Base-by-base conservation (phyloP, 2,888 invertebrate genomes). In the Fragum whitleyi region DNA sequence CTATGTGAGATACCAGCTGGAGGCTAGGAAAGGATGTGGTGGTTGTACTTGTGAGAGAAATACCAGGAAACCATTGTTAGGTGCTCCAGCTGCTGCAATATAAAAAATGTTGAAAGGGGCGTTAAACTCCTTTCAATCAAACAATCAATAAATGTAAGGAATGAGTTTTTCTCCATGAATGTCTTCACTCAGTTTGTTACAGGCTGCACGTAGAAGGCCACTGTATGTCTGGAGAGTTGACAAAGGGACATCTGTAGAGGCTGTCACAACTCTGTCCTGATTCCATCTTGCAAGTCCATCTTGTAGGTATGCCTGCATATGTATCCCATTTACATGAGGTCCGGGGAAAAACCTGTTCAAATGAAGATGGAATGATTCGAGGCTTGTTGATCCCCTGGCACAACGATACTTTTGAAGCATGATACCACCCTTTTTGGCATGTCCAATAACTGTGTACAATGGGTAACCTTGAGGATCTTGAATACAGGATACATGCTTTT, bases 321-420 rank as follows among this genome's bases (percentile, higher is more conserved):
- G 75, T 14, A 68, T 53, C 42, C 75, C 79, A 7, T 47, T 81
- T 0, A 82, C 81, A 42, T 72, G 51, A 9, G 83, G 77, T 23
- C 86, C 88, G 74, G 88, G 88, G 39, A 89, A 85, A 73, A 89
- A 89, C 42, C 86, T 71, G 71, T 77, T 77, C 74, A 89, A 28
- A 70, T 79, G 86, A 0, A 80, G 77, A 68, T 90, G 90, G 53
- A 90, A 90, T 9, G 69, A 76, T 65, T 90, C 90, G 16, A 90
- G 77, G 1, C 87, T 88, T 0, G 86, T 87, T 0, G 88, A 89
- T 5, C 88, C 89, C 32, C 88, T 57, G 2, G 87, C 88, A 79
- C 89, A 89, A 11, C 86, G 32, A 76, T 81, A 89, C 3, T 76
- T 71, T 1, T 84, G 85, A 32, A 89, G 78, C 19, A 26, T 21